phyloP scores from a whole-genome alignment of 2,113 vertebrate species.

The Antigone vipio region DNA sequence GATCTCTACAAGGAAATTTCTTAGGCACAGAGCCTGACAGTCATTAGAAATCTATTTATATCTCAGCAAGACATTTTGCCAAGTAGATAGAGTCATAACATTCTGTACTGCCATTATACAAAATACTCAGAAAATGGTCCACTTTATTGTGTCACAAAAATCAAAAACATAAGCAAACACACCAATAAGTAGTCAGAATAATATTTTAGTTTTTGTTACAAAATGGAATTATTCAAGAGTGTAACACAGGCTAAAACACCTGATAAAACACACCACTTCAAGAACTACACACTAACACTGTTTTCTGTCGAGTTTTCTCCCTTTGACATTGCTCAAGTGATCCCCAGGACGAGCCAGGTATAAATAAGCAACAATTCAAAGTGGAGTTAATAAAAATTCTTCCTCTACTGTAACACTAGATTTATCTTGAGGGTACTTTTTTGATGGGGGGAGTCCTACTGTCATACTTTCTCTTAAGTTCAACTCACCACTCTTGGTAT shows the following conservation, averaged over 20 bases:
- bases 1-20: constrained; percentile 77
- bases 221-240: not conserved
- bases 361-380: constrained; percentile 7
- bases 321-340: not conserved
- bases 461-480: not conserved
- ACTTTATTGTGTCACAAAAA: constrained; percentile 61
- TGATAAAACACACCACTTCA: not conserved
- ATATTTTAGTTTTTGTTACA: not conserved
- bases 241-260: not conserved
- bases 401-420: not conserved
- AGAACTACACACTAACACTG: not conserved
- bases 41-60: constrained; percentile 85
- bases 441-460: not conserved
- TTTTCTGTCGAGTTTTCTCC: not conserved
- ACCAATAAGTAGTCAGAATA: constrained; percentile 30
- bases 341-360: not conserved
- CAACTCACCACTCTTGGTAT: not conserved
- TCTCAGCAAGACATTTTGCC: constrained; percentile 74
- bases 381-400: not conserved
- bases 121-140: constrained; percentile 50
- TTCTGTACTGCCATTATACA: constrained; percentile 51
- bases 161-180: constrained; percentile 42
- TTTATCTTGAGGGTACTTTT: not conserved
- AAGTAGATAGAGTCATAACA: constrained; percentile 57
- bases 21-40: constrained; percentile 72